phyloP scores from a whole-genome alignment of 1,140 invertebrate genomes.

The Acromyrmex echinatior region DNA sequence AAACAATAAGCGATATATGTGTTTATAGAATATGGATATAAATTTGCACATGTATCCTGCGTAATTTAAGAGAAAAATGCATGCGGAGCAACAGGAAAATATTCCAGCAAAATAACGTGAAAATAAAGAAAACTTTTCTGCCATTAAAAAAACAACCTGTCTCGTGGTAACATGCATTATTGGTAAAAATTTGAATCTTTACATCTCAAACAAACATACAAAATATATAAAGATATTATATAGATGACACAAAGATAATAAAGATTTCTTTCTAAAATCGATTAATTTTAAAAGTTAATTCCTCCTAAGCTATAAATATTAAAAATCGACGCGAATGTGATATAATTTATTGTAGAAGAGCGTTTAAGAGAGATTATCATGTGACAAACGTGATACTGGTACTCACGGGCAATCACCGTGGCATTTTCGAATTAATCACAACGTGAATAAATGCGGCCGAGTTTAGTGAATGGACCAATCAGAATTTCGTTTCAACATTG shows the following conservation, averaged over 20 bases:
- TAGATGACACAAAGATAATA: not conserved
- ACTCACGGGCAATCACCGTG: constrained; percentile 3
- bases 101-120: constrained; percentile 13
- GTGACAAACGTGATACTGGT: not conserved
- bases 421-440: constrained; percentile 71
- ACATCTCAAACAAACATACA: not conserved
- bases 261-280: not conserved
- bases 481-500: constrained; percentile 69
- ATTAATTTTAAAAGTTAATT: constrained; percentile 24
- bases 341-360: not conserved
- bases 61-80: constrained; percentile 40
- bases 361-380: not conserved
- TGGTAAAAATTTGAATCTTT: not conserved
- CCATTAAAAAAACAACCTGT: not conserved
- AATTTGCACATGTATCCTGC: not conserved
- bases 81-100: constrained; percentile 17
- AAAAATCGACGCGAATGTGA: not conserved
- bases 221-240: not conserved
- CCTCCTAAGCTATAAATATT: not conserved
- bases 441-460: constrained; percentile 66
- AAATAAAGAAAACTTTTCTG: constrained; percentile 25
- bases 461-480: constrained; percentile 75
- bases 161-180: not conserved
- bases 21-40: constrained; percentile 2
- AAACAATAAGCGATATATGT: not conserved